Percentiles rank a stretch among this genome's conserved stretches.
Conservation (phyloP, 2,113 vertebrate species). For the Calyptommatus sinebrachiatus region DNA sequence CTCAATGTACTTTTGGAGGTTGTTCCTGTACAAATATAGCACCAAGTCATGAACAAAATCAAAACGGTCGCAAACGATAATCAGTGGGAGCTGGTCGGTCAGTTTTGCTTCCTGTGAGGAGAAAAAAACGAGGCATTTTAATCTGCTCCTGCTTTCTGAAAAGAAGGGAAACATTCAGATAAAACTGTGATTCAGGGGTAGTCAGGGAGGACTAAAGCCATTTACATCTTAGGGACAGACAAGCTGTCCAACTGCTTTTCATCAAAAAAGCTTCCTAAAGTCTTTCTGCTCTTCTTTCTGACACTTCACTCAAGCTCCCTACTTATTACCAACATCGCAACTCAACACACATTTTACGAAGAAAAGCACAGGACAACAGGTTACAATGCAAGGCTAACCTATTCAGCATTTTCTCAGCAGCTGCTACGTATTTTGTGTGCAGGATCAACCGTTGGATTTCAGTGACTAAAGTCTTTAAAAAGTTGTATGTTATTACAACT, state of each 20-base stretch:
- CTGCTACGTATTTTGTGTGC: slow-evolving; percentile 54
- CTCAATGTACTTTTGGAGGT: slow-evolving; percentile 98
- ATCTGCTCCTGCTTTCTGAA: background rate
- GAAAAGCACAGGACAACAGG: slow-evolving; percentile 48
- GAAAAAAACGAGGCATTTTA: background rate
- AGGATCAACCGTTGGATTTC: slow-evolving; percentile 77
- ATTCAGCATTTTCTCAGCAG: slow-evolving; percentile 48
- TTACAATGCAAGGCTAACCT: slow-evolving; percentile 57
- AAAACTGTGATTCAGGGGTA: background rate
- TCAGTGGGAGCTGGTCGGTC: slow-evolving; percentile 95
- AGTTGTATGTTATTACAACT: background rate
- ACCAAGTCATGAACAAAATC: slow-evolving; percentile 98
- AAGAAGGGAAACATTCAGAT: background rate
- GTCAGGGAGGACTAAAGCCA: background rate
- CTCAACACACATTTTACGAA: slow-evolving; percentile 39
- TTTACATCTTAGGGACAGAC: background rate
- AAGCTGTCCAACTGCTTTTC: background rate
- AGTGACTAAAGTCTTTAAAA: slow-evolving; percentile 4
- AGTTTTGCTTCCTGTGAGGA: slow-evolving; percentile 91
- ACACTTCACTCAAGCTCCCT: slow-evolving; percentile 28
- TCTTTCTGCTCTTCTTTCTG: no score
- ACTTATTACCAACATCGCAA: slow-evolving; percentile 6
- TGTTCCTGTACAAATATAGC: slow-evolving; percentile 97
- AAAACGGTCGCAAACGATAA: slow-evolving; percentile 97
- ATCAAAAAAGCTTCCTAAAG: background rate